Percentiles rank a stretch among this genome's conserved stretches.
These are phyloP conservation scores for Gonatopus flavifemur DNA, from an alignment of 1,140 invertebrate species.

Conservation along the genomic window DNA sequence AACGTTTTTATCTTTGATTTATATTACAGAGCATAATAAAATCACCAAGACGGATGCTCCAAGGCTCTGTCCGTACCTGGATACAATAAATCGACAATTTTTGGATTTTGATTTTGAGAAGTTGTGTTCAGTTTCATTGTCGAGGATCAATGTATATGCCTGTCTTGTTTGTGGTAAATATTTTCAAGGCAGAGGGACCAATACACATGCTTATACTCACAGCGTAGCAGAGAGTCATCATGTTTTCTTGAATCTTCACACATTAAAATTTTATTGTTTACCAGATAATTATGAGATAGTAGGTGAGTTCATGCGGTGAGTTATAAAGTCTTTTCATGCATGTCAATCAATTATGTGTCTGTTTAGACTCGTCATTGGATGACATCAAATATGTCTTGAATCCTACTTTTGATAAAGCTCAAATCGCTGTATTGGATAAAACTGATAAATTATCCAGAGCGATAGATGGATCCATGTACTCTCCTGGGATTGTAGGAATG, in stretches of 20 bases:
- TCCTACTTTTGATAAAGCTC: conserved; percentile 87
- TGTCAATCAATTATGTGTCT: conserved; percentile 10
- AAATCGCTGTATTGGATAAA: conserved; percentile 80
- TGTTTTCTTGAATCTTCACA: conserved; percentile 97
- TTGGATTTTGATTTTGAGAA: conserved; percentile 99
- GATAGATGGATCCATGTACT: conserved; percentile 95
- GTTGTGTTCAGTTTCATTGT: conserved; percentile 95
- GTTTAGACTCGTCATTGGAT: conserved; percentile 91
- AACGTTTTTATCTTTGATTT: no score
- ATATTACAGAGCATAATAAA: conserved; percentile 17
- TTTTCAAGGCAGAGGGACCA: conserved; percentile 96
- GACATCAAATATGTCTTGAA: conserved; percentile 99
- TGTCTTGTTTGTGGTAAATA: conserved; percentile 99
- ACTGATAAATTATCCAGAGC: conserved; percentile 89
- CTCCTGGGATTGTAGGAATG: conserved; percentile 93
- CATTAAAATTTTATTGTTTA: conserved; percentile 97
- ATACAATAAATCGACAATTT: conserved; percentile 95
- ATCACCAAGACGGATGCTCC: conserved; percentile 33
- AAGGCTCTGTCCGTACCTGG: conserved; percentile 86
- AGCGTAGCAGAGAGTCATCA: conserved; percentile 96
- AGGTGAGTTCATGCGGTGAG: conserved; percentile 62
- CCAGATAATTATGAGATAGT: conserved; percentile 99
- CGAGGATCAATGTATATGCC: conserved; percentile 99
- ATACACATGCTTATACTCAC: conserved; percentile 98
- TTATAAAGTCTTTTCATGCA: conserved; percentile 4